Conservation (phyloP, 2,888 invertebrate genomes). For the Xestoiulus laeticollis region DNA sequence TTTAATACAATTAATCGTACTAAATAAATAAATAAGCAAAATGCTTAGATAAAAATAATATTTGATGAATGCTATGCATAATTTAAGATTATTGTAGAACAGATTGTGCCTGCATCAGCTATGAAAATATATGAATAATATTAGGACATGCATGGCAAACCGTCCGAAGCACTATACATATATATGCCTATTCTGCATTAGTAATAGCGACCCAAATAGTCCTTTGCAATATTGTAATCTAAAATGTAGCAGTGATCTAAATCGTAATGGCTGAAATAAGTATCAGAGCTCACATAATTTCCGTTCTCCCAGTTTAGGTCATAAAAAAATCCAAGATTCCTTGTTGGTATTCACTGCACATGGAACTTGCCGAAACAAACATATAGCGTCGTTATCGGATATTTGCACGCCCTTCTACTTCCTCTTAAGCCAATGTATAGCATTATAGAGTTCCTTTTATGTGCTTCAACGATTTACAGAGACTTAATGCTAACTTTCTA, state of each 20-base stretch:
- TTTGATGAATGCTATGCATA: neutral
- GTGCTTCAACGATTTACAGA: neutral
- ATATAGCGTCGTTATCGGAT: neutral
- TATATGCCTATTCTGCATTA: neutral
- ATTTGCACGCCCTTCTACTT: neutral
- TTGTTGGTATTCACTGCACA: neutral
- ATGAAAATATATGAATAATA: neutral
- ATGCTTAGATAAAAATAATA: too few relatives aligned
- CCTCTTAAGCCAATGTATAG: neutral
- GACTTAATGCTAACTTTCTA: neutral
- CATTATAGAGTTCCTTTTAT: neutral
- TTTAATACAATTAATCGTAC: too few relatives aligned
- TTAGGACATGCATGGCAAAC: neutral
- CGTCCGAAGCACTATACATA: neutral
- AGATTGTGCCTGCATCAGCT: neutral
- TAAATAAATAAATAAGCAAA: too few relatives aligned
- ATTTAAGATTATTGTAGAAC: neutral
- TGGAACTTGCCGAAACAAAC: neutral
- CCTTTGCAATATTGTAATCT: neutral
- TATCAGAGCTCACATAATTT: neutral
- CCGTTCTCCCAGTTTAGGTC: neutral
- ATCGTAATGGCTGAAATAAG: constrained; percentile 2
- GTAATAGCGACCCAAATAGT: neutral
- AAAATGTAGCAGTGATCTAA: neutral
- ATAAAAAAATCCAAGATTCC: neutral